Percentiles rank a stretch among this genome's conserved stretches.
Conservation (phyloP, 2,113 vertebrate genomes). For the Neopipo cinnamomea region DNA sequence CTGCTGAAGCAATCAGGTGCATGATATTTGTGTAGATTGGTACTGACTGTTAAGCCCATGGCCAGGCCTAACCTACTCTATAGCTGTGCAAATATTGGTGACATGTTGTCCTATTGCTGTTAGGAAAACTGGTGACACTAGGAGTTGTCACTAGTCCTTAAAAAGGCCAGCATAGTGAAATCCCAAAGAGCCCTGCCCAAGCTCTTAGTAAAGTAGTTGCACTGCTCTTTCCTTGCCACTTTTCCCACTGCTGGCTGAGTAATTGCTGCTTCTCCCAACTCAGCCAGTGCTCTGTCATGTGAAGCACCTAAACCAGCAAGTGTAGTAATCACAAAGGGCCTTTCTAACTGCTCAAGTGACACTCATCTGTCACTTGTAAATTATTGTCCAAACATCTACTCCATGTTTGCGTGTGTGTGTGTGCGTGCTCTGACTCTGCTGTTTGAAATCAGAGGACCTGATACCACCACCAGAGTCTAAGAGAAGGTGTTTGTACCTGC, state of each 20-base stretch:
- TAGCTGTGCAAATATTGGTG: not conserved
- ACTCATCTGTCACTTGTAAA: not conserved
- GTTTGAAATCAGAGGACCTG: not conserved
- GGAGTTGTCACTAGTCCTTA: not conserved
- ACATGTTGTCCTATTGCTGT: not conserved
- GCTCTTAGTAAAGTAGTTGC: not conserved
- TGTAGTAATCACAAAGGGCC: not conserved
- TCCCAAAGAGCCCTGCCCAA: not conserved
- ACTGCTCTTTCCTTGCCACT: not conserved
- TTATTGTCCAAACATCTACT: not conserved
- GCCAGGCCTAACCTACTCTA: not conserved
- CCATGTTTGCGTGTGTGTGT: accelerated
- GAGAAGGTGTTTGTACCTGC: not conserved
- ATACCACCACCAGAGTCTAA: not conserved
- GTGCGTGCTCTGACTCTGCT: not conserved
- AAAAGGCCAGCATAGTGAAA: not conserved
- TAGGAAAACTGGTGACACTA: not conserved
- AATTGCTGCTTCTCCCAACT: not conserved
- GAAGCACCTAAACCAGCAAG: not conserved
- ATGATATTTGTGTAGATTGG: not conserved
- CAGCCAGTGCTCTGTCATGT: not conserved
- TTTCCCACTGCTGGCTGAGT: not conserved
- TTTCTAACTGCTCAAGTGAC: not conserved
- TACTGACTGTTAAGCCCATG: not conserved
- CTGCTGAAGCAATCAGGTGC: not conserved